These are phyloP conservation scores for Pectinophora gossypiella DNA, from an alignment of 1,140 invertebrate genomes.

Conservation along the genomic window DNA sequence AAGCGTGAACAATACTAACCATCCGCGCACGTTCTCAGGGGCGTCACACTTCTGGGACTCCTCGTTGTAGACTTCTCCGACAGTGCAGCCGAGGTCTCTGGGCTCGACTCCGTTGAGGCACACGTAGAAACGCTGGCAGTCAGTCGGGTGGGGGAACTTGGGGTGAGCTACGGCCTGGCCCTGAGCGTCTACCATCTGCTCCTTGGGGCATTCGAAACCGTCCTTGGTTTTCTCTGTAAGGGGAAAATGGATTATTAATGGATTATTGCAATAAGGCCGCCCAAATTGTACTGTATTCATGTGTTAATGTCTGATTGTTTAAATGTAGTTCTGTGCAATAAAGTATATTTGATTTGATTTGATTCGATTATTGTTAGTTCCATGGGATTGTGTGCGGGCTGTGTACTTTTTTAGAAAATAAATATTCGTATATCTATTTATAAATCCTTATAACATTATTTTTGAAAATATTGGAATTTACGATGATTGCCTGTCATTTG, in stretches of 20 bases:
- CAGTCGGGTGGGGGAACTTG: constrained; percentile 89
- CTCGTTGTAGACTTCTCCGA: constrained; percentile 92
- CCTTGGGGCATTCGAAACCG: constrained; percentile 89
- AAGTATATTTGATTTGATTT: too few species aligned
- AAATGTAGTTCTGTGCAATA: too few species aligned
- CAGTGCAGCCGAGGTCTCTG: constrained; percentile 88
- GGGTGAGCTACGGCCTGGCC: constrained; percentile 88
- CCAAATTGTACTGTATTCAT: too few species aligned
- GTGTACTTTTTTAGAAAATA: too few species aligned
- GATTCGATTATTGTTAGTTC: too few species aligned
- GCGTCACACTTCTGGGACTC: constrained; percentile 87
- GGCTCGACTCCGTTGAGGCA: constrained; percentile 91
- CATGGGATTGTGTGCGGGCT: too few species aligned
- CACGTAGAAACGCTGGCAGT: constrained; percentile 93
- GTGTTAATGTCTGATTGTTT: too few species aligned
- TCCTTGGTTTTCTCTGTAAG: constrained; percentile 82
- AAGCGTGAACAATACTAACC: constrained; percentile 80
- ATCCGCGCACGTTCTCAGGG: constrained; percentile 91
- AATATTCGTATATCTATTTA: too few species aligned
- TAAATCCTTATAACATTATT: too few species aligned
- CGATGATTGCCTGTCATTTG: too few species aligned
- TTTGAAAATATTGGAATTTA: too few species aligned
- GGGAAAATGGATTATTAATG: not conserved
- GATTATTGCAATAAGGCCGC: too few species aligned
- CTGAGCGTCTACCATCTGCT: constrained; percentile 78